These are phyloP conservation scores for Amiota minor DNA, from an alignment of 2,888 invertebrate species.

Conservation along the genomic window DNA sequence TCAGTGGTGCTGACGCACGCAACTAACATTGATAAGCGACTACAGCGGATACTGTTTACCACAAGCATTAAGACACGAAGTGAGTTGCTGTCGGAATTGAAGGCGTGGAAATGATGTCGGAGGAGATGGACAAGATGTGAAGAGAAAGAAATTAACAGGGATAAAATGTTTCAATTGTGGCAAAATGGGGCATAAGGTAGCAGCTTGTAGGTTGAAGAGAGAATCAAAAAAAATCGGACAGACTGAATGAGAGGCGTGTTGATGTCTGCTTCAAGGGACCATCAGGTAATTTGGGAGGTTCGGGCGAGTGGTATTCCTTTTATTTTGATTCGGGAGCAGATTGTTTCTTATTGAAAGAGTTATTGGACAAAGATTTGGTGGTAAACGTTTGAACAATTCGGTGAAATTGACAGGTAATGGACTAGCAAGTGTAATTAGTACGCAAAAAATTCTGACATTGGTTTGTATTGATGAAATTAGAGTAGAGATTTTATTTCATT, in stretches of 20 bases:
- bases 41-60: background rate
- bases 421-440: no score
- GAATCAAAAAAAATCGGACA: no score
- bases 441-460: no score
- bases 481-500: no score
- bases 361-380: no score
- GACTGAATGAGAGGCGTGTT: no score
- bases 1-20: slow-evolving; percentile 14
- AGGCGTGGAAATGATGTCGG: background rate
- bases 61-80: slow-evolving; percentile 5
- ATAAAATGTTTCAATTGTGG: slow-evolving; percentile 9
- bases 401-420: no score
- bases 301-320: background rate
- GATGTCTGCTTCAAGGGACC: no score
- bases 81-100: slow-evolving; percentile 9
- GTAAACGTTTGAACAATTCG: no score
- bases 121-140: background rate
- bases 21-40: background rate
- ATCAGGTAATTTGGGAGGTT: background rate
- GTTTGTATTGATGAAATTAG: no score
- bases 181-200: background rate
- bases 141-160: background rate
- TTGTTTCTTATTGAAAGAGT: background rate
- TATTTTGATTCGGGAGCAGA: background rate
- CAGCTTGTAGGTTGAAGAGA: no score